These are phyloP conservation scores for Catamblyrhynchus diadema DNA, from an alignment of 2,797 vertebrate species.

Conservation along the genomic window DNA sequence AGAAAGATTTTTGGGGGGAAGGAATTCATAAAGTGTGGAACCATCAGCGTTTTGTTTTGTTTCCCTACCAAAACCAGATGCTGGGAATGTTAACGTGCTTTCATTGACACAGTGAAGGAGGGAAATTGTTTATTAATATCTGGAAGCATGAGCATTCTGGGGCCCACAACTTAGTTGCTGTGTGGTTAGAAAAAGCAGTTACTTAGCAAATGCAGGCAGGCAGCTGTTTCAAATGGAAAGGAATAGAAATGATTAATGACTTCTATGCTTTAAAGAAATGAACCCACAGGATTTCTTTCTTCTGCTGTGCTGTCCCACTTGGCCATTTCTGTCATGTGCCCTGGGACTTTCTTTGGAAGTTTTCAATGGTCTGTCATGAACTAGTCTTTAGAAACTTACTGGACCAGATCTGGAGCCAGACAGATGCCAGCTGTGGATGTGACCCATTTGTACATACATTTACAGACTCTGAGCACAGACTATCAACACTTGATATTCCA, in stretches of 20 bases:
- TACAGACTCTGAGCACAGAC: constrained; percentile 28
- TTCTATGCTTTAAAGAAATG: constrained; percentile 62
- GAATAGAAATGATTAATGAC: constrained; percentile 65
- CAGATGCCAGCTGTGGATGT: constrained; percentile 60
- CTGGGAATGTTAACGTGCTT: constrained; percentile 13
- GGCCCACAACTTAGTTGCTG: constrained; percentile 25
- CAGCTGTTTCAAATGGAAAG: constrained; percentile 66
- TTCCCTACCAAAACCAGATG: neutral
- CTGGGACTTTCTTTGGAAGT: constrained; percentile 48
- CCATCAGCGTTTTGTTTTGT: neutral
- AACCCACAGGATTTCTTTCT: constrained; percentile 60
- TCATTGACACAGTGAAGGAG: constrained; percentile 17
- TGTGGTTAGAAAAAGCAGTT: constrained; percentile 53
- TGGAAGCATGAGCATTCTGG: constrained; percentile 35
- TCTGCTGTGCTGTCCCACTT: constrained; percentile 57
- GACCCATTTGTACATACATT: constrained; percentile 38
- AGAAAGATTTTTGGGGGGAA: neutral
- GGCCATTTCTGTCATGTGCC: constrained; percentile 54
- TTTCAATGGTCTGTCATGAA: constrained; percentile 58
- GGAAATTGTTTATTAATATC: constrained; percentile 57
- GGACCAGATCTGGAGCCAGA: constrained; percentile 60
- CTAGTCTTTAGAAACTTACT: constrained; percentile 56
- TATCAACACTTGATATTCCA: constrained; percentile 42
- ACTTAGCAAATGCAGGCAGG: constrained; percentile 49
- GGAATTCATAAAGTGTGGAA: neutral